A percentile compares a stretch with the other conserved stretches of the same genome.
Conservation (phyloP, 2,113 vertebrate species). For the Phainopepla nitens region DNA sequence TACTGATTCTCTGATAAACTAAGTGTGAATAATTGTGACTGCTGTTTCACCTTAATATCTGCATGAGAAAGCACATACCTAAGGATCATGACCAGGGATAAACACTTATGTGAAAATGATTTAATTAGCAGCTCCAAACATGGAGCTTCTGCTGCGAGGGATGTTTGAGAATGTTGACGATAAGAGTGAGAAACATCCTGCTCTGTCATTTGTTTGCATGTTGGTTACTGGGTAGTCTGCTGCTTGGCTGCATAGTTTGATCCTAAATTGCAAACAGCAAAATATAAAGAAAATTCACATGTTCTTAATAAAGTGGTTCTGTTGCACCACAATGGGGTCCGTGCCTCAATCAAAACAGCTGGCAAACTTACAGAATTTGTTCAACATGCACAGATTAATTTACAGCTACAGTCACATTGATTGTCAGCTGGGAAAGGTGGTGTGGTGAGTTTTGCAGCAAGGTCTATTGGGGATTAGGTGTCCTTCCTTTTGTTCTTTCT, state of each 20-base stretch:
- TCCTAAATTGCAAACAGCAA: neutral
- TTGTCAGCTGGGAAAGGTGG: neutral
- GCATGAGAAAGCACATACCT: neutral
- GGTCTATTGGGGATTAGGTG: no score
- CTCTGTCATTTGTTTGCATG: neutral
- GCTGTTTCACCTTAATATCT: neutral
- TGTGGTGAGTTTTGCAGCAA: neutral
- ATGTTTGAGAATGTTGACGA: no score
- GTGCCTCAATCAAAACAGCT: neutral
- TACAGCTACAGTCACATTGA: neutral
- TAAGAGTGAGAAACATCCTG: neutral
- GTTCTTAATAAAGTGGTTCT: neutral
- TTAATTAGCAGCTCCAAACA: neutral
- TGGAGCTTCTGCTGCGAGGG: fast-evolving
- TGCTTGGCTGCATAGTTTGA: no score
- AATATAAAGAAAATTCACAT: neutral
- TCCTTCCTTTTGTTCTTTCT: no score
- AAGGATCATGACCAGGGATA: neutral
- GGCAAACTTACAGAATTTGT: neutral
- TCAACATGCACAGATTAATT: neutral
- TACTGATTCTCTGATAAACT: neutral
- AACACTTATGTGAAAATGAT: neutral
- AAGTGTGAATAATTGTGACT: neutral
- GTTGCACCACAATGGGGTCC: neutral
- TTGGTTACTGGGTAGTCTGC: neutral